phyloP scores from a whole-genome alignment of 1,140 invertebrate species.

The Stenopsyche tienmushanensis region DNA sequence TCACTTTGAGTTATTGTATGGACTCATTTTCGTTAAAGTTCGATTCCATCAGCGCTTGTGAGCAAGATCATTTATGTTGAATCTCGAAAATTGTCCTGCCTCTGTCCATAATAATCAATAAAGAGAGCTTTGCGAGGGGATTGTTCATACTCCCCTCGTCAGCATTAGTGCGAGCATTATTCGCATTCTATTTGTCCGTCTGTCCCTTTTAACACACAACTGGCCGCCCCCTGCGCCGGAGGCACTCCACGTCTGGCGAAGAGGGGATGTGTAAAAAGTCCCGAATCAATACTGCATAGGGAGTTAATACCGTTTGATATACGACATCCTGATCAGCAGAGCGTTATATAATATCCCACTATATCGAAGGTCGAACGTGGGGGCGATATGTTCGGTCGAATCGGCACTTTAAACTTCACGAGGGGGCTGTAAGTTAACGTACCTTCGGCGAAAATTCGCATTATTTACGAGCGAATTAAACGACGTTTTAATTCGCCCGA shows the following conservation, averaged over 20 bases:
- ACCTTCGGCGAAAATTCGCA: no score
- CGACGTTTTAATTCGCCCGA: no score
- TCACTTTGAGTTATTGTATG: no score
- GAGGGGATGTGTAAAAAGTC: neutral
- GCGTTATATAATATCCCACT: conserved; percentile 4
- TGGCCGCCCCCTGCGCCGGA: neutral
- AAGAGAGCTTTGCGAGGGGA: neutral
- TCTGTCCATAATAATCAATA: neutral
- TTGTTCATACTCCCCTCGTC: no score
- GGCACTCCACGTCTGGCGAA: neutral
- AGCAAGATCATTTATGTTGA: no score
- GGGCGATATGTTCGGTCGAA: no score
- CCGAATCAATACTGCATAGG: conserved; percentile 8
- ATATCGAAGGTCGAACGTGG: neutral
- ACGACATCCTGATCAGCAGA: conserved; percentile 9
- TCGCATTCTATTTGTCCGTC: conserved; percentile 6
- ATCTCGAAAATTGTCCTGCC: no score
- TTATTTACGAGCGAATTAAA: no score
- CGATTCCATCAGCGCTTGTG: no score
- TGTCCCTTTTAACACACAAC: conserved; percentile 11
- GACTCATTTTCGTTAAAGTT: no score
- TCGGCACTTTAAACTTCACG: no score
- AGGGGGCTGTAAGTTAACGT: no score
- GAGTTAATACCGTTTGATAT: conserved; percentile 11
- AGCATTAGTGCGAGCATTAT: neutral